phyloP scores from a whole-genome alignment of 2,113 vertebrate species.

The Myxocyprinus asiaticus region DNA sequence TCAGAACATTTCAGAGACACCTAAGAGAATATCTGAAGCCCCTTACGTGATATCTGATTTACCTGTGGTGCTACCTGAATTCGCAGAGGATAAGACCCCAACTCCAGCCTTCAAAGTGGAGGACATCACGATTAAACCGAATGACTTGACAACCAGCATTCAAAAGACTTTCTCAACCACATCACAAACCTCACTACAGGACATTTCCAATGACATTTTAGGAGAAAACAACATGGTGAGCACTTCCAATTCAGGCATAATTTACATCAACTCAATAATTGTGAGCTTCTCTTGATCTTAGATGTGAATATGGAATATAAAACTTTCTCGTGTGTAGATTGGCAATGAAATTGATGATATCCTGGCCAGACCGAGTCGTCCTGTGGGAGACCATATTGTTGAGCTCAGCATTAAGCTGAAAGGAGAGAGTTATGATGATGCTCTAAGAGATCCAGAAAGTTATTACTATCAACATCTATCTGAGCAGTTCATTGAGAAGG shows the following conservation, averaged over 20 bases:
- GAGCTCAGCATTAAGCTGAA: constrained; percentile 84
- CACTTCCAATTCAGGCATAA: not conserved
- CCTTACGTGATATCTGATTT: not conserved
- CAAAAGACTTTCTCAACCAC: constrained; percentile 25
- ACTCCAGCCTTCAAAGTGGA: constrained; percentile 21
- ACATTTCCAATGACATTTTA: constrained; percentile 32
- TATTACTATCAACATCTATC: constrained; percentile 73
- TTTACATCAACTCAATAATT: not conserved
- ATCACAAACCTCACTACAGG: constrained; percentile 17
- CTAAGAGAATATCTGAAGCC: not conserved
- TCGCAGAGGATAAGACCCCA: constrained; percentile 50
- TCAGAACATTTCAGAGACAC: constrained; percentile 2
- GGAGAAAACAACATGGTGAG: constrained; percentile 64
- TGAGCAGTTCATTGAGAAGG: constrained; percentile 81
- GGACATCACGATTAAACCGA: constrained; percentile 12
- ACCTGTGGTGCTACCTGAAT: constrained; percentile 44
- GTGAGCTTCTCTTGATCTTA: not conserved
- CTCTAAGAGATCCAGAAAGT: constrained; percentile 78
- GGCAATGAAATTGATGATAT: constrained; percentile 84
- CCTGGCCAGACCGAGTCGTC: constrained; percentile 62
- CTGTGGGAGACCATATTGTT: constrained; percentile 79
- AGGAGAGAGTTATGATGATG: constrained; percentile 77
- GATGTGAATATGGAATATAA: not conserved
- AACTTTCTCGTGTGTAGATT: constrained; percentile 67
- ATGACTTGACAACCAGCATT: constrained; percentile 29